A percentile compares a stretch with the other conserved stretches of the same genome.
Conservation (phyloP, 2,113 vertebrate genomes). For the Seriola dumerili region DNA sequence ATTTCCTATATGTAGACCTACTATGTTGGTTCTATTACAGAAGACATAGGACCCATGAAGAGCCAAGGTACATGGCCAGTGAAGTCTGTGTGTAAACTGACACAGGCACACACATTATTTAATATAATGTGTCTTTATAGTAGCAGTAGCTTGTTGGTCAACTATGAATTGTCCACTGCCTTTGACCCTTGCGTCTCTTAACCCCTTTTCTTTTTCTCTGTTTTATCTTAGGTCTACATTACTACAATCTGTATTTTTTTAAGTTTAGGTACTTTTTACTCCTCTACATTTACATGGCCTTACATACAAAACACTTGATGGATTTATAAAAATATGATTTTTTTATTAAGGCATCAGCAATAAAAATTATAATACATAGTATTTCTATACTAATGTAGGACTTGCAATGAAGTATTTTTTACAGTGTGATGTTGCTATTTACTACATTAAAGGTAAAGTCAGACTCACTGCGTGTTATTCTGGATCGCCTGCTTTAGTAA, state of each 20-base stretch:
- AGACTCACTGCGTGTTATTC: slow-evolving; percentile 87
- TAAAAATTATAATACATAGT: background rate
- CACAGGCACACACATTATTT: background rate
- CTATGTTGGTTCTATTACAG: background rate
- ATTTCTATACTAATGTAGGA: background rate
- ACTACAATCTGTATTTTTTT: no score
- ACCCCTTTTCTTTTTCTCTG: background rate
- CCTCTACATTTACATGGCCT: no score
- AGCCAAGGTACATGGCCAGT: background rate
- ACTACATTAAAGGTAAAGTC: slow-evolving; percentile 8
- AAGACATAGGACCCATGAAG: background rate
- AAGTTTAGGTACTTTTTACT: no score
- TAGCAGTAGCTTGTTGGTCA: background rate
- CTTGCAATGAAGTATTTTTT: background rate
- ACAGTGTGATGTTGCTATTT: background rate
- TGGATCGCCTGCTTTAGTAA: slow-evolving; percentile 91
- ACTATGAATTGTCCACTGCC: background rate
- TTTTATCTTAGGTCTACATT: background rate
- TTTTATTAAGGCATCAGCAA: background rate
- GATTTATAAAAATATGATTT: no score
- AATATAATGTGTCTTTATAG: background rate
- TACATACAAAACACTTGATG: no score
- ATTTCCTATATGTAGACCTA: background rate
- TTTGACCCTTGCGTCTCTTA: background rate
- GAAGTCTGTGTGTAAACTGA: background rate